phyloP scores from a whole-genome alignment of 2,113 vertebrate species.

The Hepsetus odoe region DNA sequence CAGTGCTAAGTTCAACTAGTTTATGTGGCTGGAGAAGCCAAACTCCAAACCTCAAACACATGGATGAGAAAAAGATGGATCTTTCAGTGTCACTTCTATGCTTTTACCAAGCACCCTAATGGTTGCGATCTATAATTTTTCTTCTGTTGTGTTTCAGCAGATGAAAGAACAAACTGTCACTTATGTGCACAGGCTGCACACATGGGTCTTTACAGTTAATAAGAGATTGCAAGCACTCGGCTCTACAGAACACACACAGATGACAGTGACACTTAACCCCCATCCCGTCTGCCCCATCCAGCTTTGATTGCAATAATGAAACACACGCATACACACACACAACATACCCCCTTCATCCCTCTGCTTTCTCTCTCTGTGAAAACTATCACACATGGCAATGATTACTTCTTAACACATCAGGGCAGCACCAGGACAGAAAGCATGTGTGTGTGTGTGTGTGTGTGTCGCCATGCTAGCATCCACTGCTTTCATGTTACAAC shows the following conservation, averaged over 20 bases:
- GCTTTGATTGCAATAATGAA: conserved; percentile 23
- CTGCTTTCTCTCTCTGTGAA: conserved; percentile 13
- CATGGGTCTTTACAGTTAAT: conserved; percentile 67
- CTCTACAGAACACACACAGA: conserved; percentile 55
- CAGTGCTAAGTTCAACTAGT: neutral
- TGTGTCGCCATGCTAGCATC: neutral
- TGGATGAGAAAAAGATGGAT: conserved; percentile 25
- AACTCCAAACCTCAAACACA: conserved; percentile 33
- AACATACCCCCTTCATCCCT: conserved; percentile 14
- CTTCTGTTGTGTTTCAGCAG: conserved; percentile 62
- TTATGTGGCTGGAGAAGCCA: neutral
- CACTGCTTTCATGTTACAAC: conserved; percentile 9
- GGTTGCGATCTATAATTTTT: conserved; percentile 60
- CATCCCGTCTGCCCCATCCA: conserved; percentile 42
- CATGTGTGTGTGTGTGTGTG: neutral
- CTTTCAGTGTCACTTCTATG: neutral
- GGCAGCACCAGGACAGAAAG: neutral
- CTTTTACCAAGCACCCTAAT: conserved; percentile 57
- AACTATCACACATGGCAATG: conserved; percentile 17
- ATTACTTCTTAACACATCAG: conserved; percentile 21
- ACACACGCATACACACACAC: conserved; percentile 26
- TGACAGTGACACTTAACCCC: conserved; percentile 63
- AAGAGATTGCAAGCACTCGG: conserved; percentile 63
- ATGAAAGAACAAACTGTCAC: conserved; percentile 66
- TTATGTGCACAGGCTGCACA: conserved; percentile 67